These are phyloP conservation scores for Hybos culiciformis DNA, from an alignment of 2,888 invertebrate species.

Conservation along the genomic window DNA sequence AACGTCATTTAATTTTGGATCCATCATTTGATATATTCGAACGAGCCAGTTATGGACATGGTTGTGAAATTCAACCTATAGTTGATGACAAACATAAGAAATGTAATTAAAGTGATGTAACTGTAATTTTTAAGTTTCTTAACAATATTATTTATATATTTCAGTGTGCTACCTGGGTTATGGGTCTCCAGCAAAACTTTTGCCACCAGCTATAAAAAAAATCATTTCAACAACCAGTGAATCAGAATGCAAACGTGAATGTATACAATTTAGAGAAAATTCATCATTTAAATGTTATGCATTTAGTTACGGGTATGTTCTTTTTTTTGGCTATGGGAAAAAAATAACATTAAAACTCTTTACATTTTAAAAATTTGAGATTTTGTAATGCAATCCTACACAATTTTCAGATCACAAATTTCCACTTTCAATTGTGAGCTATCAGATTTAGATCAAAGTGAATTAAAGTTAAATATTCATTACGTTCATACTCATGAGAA, in stretches of 20 bases:
- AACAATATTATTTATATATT: slow-evolving; percentile 17
- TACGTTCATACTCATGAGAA: slow-evolving; percentile 47
- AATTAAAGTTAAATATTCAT: slow-evolving; percentile 57
- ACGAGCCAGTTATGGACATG: slow-evolving; percentile 66
- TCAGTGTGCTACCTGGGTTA: slow-evolving; percentile 67
- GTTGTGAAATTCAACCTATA: slow-evolving; percentile 57
- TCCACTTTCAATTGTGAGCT: slow-evolving; percentile 52
- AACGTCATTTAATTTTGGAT: slow-evolving; percentile 43
- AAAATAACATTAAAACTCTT: slow-evolving; percentile 7
- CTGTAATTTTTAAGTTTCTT: slow-evolving; percentile 4
- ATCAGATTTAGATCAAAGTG: slow-evolving; percentile 64
- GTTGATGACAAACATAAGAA: slow-evolving; percentile 36
- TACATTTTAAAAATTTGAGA: background rate
- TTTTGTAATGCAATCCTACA: too few relatives aligned
- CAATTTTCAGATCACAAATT: slow-evolving; percentile 26
- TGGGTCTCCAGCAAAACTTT: slow-evolving; percentile 57
- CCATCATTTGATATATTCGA: slow-evolving; percentile 63
- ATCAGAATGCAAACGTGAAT: slow-evolving; percentile 55
- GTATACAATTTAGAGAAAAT: slow-evolving; percentile 40
- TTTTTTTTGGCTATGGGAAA: background rate
- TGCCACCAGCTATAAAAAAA: slow-evolving; percentile 49
- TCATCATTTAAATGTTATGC: slow-evolving; percentile 58
- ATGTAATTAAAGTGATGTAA: slow-evolving; percentile 21
- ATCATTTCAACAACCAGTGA: slow-evolving; percentile 50
- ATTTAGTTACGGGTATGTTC: slow-evolving; percentile 52